Evolutionary conservation across 2,113 vertebrate species (phyloP), one percentile per base, ranked within the genome.

Genomic region (Ctenodactylus gundi): DNA sequence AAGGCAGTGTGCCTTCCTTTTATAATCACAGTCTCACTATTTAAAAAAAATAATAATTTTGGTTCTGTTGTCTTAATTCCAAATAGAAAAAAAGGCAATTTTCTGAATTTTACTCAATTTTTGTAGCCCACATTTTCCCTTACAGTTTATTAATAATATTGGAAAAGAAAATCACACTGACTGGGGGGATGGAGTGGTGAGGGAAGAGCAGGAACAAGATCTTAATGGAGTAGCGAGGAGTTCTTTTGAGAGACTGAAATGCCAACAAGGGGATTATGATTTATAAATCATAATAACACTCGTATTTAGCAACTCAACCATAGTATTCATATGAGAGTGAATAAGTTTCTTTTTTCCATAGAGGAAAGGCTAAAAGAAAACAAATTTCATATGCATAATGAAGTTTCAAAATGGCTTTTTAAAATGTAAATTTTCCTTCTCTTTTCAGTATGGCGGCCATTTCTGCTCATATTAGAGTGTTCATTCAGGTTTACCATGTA

Each of bases 201-300:
- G 44, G 53, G 36, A 82, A 91, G 57, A 44, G 27, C 13, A 76
- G 88, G 65, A 95, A 88, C 31, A 78, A 81, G 93, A 76, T 94
- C 49, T 90, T 93, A 82, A 11, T 92, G 72, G 65, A 81, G 25
- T 77, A 78, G 11, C 77, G 88, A 87, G 78, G 94, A 94, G 62
- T 57, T 81, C 55, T 90, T 95, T 78, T 65, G 72, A 93, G 73
- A 39, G 18, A 82, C 41, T 88, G 73, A 95, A 95, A 81, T 96
- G 65, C 78, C 2, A 15, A 65, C 65, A 73, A 85, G 77, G 49
- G 68, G 62, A 92, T 94, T 94, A 92, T 88, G 82, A 92, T 67
- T 95, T 96, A 67, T 57, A 94, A 93, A 96, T 94, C 92, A 90
- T 21, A 94, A 23, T 83, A 91, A 75, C 75, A 88, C 14, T 95